Evolutionary conservation across 2,888 invertebrate genomes (phyloP), one percentile per base, ranked within the genome.

Genomic region (Agonopterix arenella): DNA sequence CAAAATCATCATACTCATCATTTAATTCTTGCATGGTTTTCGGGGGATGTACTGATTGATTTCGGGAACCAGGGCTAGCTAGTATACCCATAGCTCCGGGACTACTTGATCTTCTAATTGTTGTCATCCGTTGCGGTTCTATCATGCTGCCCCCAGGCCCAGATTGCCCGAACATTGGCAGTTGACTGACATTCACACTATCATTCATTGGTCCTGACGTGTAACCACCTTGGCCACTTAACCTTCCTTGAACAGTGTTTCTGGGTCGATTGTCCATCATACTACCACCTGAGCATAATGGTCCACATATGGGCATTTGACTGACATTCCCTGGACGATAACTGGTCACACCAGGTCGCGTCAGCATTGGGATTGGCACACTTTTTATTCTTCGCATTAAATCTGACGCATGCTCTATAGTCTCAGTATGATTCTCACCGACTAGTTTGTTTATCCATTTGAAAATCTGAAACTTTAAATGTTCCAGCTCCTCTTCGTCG

Each of bases 401-500:
- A 2, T 72, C 68, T 1, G 65, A 54, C 4, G 80, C 82, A 44
- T 69, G 58, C 11, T 64, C 54, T 45, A 79, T 57, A 1, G 68
- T 68, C 47, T 70, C 62, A 16, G 60, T 61, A 49, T 73, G 70
- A 16, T 74, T 57, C 49, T 72, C 72, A 1, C 69, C 71, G 1
- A 67, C 62, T n/a, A 80, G 56, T 54, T 77, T 82, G 50, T 74
- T 73, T 2, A 80, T 65, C 77, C 78, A 82, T 71, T 83, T 84
- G 53, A 76, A 84, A 57, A 85, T 80, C 40, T 78, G 80, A 64
- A 76, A 84, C 51, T 76, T 81, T 11, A 85, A 65, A 61, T 76
- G 60, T 54, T 82, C 79, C 37, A 84, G 49, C 54, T 84, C 83
- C 37, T 73, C 69, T 52, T 57, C 54, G 0, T 71, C 63, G 10